phyloP scores from a whole-genome alignment of 2,113 vertebrate genomes.

The Corvus hawaiiensis region DNA sequence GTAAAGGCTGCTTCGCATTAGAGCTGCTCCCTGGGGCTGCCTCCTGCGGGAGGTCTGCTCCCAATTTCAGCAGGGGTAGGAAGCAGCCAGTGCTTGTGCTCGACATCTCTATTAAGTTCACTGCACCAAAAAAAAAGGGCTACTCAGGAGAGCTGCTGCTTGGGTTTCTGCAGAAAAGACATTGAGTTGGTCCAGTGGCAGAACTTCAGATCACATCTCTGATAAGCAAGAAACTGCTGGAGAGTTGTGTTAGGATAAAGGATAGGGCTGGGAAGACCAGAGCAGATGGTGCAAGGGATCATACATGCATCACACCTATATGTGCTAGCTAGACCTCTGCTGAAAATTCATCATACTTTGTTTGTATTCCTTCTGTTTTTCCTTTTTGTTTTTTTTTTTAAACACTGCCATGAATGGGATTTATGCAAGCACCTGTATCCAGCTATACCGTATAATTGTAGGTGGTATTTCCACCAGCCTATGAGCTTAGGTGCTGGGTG shows the following conservation, averaged over 20 bases:
- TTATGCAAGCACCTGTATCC: neutral
- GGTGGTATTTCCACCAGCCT: neutral
- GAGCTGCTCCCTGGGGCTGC: neutral
- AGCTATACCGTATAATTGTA: neutral
- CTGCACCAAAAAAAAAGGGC: neutral
- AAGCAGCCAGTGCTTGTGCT: neutral
- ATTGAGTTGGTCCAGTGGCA: neutral
- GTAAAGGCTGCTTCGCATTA: neutral
- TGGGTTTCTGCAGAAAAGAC: neutral
- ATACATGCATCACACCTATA: fast-evolving
- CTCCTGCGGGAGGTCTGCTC: neutral
- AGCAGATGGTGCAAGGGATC: neutral
- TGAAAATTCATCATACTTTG: neutral
- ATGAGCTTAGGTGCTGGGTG: neutral
- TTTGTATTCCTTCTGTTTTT: neutral
- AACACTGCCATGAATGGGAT: neutral
- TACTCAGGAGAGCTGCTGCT: neutral
- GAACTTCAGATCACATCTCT: neutral
- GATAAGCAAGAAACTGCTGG: neutral
- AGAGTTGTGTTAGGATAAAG: neutral
- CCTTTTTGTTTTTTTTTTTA: neutral
- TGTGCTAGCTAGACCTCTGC: neutral
- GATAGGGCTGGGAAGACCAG: neutral
- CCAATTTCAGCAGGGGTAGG: neutral
- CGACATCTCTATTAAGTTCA: neutral